Base-by-base conservation (phyloP, 2,797 vertebrate genomes). In the Triplophysa bombifrons region DNA sequence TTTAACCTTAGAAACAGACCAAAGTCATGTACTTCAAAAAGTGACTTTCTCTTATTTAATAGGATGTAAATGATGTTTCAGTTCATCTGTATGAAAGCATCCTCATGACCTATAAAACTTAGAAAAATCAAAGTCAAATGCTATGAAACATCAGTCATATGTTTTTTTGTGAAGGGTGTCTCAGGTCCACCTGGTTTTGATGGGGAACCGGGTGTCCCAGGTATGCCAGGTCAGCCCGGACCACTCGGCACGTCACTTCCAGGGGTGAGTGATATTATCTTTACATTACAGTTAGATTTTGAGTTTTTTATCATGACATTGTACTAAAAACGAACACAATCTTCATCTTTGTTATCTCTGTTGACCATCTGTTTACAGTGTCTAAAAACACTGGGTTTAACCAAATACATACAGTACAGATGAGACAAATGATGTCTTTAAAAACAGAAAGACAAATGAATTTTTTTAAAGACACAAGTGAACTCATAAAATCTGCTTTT, bases 141-240 rank as follows among this genome's bases (percentile, higher is more conserved):
- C 55, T 55, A 5, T 64, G 61, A 8, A 1, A 48, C 44, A 64
- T 44, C 22, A 13, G 3, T 44, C 5, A 64, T 34, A 48, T 11
- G 53, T 6, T 10, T 58, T 69, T n/a, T 12, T 60, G 55, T 84
- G 25, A 86, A 98, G 97, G 97, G 97, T 89, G 92, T 93, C 72
- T 85, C 86, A 60, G 97, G 97, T 80, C 96, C 97, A 82, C 90
- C 93, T 84, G 97, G 97, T 38, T 91, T 95, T 80, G 97, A 99
- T 74, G 97, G 97, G 17, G 96, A 98, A 81, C 96, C 97, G 0
- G 97, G 97, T 72, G 88, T 98, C 17, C 97, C 97, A 85, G 97
- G 97, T 76, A 95, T 96, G n/a, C 96, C 97, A 41, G 97, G 97
- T 87, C 87, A 94, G 48, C 86, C 95, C 4, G 97, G 97, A 70